Conservation (phyloP, 2,888 invertebrate genomes). For the Acanthosepion pharaonis region DNA sequence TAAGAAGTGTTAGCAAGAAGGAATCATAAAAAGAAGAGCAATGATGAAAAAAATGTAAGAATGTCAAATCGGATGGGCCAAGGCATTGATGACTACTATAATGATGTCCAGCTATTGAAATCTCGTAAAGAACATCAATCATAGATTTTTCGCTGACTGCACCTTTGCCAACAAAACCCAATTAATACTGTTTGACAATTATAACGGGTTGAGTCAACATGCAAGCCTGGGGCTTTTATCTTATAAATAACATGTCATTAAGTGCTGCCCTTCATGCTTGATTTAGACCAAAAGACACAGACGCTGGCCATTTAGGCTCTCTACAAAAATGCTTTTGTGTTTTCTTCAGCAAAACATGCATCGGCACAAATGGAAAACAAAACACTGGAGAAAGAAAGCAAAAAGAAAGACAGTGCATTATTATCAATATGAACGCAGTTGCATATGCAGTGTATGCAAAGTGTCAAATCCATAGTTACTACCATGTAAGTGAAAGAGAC, state of each 20-base stretch:
- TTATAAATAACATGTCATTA: constrained; percentile 33
- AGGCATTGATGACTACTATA: neutral
- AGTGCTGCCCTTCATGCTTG: constrained; percentile 33
- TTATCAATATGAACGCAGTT: neutral
- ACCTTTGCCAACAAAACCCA: neutral
- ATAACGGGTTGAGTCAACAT: constrained; percentile 20
- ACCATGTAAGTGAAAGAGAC: neutral
- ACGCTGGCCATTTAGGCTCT: constrained; percentile 10
- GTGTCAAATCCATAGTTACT: neutral
- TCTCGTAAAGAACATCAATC: constrained; percentile 23
- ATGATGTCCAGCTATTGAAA: constrained; percentile 20
- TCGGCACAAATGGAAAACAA: constrained; percentile 4
- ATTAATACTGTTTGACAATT: constrained; percentile 33
- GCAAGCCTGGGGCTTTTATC: neutral
- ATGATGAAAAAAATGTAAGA: neutral
- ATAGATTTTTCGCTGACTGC: constrained; percentile 33
- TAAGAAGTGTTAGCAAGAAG: neutral
- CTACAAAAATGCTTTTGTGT: constrained; percentile 33
- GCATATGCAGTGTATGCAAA: neutral
- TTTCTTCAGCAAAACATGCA: neutral
- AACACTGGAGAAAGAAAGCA: neutral
- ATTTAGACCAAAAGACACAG: neutral
- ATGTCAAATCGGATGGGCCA: neutral
- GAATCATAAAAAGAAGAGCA: neutral
- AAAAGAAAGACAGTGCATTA: neutral